Percentiles rank a stretch among this genome's conserved stretches.
Evolutionary conservation across 2,888 invertebrate species (phyloP).

Genomic region (Rhopalosiphum nymphaeae): DNA sequence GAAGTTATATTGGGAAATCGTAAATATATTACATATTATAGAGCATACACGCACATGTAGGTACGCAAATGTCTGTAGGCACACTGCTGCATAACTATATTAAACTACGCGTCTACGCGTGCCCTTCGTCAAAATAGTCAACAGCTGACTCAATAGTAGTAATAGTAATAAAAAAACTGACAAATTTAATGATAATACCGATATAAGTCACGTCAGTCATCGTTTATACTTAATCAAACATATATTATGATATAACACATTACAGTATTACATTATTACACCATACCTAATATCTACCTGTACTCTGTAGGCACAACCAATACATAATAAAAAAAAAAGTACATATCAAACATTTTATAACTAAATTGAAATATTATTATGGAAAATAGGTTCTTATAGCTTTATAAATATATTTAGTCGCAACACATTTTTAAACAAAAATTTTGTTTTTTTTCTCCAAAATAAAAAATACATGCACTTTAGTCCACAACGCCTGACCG

Average conservation of each 20-base stretch:
- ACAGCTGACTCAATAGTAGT: not conserved
- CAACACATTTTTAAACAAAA: not conserved
- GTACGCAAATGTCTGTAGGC: not conserved
- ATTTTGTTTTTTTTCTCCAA: not conserved
- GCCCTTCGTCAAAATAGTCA: not conserved
- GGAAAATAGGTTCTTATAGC: not conserved
- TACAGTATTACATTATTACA: too few relatives aligned
- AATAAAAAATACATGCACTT: not conserved
- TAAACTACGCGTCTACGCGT: not conserved
- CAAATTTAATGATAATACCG: not conserved
- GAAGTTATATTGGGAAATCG: too few relatives aligned
- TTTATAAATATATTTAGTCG: not conserved
- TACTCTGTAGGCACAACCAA: too few relatives aligned
- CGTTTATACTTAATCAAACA: not conserved
- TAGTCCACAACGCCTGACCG: not conserved
- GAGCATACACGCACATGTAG: not conserved
- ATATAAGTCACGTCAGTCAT: not conserved
- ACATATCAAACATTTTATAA: not conserved
- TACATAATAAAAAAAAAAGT: not conserved
- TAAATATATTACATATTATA: not conserved
- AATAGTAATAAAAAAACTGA: not conserved
- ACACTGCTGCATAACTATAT: not conserved
- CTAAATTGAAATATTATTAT: not conserved
- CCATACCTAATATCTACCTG: too few relatives aligned
- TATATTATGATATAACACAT: too few relatives aligned